Evolutionary conservation across 2,797 vertebrate species (phyloP).

Genomic region (Orestias chungarensis): DNA sequence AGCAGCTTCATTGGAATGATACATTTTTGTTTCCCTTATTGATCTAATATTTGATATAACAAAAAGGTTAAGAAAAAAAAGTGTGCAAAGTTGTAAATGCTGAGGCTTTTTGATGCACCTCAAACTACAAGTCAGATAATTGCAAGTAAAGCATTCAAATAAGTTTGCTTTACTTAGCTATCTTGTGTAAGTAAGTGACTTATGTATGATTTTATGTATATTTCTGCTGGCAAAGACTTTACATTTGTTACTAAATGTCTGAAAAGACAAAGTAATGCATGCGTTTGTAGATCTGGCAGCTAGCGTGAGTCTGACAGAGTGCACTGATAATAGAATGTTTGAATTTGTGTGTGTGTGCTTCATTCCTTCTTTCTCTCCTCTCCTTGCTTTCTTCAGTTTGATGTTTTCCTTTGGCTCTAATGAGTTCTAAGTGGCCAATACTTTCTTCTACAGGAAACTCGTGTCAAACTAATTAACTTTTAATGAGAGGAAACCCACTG

Average conservation of each 20-base stretch:
- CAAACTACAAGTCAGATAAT: slow-evolving; percentile 10
- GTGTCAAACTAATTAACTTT: slow-evolving; percentile 89
- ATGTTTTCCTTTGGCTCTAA: slow-evolving; percentile 84
- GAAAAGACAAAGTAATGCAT: slow-evolving; percentile 47
- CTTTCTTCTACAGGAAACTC: slow-evolving; percentile 87
- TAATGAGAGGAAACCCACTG: slow-evolving; percentile 90
- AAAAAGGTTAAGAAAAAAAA: neutral
- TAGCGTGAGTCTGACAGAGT: slow-evolving; percentile 38
- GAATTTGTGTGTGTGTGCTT: slow-evolving; percentile 26
- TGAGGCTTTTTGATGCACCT: neutral
- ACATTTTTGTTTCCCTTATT: neutral
- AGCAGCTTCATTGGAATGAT: neutral
- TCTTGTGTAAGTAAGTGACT: slow-evolving; percentile 16
- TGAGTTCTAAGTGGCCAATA: slow-evolving; percentile 85
- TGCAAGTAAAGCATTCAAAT: slow-evolving; percentile 12
- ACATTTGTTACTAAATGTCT: slow-evolving; percentile 52
- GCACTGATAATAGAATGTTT: slow-evolving; percentile 20
- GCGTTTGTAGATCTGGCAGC: slow-evolving; percentile 41
- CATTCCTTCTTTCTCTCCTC: slow-evolving; percentile 55
- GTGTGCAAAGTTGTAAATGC: neutral
- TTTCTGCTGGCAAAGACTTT: slow-evolving; percentile 53
- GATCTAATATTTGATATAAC: neutral
- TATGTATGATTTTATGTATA: slow-evolving; percentile 38
- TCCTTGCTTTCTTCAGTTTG: slow-evolving; percentile 71
- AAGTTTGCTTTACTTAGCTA: slow-evolving; percentile 24